phyloP scores from a whole-genome alignment of 1,140 invertebrate genomes.

The Lepidurus packardi region DNA sequence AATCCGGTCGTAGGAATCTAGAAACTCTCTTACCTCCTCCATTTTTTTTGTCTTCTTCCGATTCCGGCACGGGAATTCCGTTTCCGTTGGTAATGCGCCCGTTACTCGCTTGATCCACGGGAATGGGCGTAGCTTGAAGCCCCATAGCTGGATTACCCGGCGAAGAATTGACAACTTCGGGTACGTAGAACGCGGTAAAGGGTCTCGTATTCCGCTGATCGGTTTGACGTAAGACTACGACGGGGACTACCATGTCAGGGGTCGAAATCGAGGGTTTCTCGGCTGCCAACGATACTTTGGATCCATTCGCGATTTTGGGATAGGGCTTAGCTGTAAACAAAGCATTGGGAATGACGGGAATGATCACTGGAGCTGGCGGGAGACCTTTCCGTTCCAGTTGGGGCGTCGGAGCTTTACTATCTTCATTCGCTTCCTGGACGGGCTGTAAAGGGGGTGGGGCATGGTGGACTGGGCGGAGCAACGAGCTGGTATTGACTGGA shows the following conservation, averaged over 20 bases:
- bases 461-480: neutral
- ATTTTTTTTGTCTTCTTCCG: neutral
- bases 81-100: slow-evolving; percentile 23
- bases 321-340: neutral
- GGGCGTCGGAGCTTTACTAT: neutral
- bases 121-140: neutral
- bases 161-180: neutral
- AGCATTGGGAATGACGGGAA: slow-evolving; percentile 14
- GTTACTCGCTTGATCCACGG: neutral
- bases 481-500: slow-evolving; percentile 19
- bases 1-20: slow-evolving; percentile 58
- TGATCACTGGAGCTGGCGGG: neutral
- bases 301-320: neutral
- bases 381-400: neutral
- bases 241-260: neutral
- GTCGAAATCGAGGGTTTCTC: neutral
- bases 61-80: neutral
- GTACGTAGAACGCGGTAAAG: slow-evolving; percentile 10
- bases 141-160: neutral
- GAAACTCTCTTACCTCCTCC: slow-evolving; percentile 34
- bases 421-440: slow-evolving; percentile 8
- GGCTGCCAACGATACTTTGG: neutral
- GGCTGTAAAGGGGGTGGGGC: neutral
- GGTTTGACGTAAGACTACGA: neutral
- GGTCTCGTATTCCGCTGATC: neutral